phyloP scores from a whole-genome alignment of 2,797 vertebrate species.

The Caiman crocodilus region DNA sequence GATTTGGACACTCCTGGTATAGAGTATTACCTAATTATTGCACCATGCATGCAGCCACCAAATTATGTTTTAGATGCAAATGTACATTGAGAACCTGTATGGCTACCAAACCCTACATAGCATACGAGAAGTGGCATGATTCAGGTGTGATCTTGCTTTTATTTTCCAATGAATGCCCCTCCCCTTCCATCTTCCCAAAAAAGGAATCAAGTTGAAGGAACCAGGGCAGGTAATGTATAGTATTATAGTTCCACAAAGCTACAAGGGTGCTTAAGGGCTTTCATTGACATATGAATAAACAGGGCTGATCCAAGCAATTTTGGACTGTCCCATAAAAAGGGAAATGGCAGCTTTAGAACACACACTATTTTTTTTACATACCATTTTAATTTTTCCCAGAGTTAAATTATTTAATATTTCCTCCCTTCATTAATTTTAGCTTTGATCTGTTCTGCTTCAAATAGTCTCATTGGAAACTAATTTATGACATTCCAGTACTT shows the following conservation, averaged over 20 bases:
- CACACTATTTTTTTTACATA: fast-evolving
- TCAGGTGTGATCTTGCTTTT: background rate
- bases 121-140: background rate
- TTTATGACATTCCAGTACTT: background rate
- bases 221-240: fast-evolving
- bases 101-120: background rate
- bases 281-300: background rate
- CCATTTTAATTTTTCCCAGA: background rate
- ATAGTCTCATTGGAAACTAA: background rate
- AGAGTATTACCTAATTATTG: background rate
- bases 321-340: background rate
- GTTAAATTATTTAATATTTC: fast-evolving
- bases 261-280: fast-evolving
- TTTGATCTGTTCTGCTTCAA: background rate
- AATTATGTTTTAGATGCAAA: background rate
- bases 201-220: background rate
- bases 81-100: background rate
- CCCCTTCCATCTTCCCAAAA: background rate
- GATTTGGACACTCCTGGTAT: background rate
- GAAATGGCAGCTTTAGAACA: background rate
- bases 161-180: background rate
- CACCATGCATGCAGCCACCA: background rate
- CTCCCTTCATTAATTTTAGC: background rate
- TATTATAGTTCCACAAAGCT: background rate
- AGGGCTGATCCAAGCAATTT: fast-evolving